phyloP scores from a whole-genome alignment of 2,113 vertebrate genomes.

The Struthidea cinerea region DNA sequence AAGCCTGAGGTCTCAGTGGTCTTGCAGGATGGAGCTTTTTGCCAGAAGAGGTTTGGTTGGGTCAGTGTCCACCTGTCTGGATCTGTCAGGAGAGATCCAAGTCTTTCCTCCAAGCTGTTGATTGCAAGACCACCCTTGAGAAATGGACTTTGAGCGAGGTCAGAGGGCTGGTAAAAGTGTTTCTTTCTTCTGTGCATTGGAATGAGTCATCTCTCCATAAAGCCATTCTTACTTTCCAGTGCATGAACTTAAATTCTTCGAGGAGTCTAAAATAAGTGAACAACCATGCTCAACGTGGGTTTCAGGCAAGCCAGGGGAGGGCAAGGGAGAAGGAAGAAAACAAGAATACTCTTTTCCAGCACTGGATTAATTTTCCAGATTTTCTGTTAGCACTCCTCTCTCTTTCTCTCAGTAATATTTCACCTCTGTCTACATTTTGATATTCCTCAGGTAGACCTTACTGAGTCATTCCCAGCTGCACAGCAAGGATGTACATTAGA shows the following conservation, averaged over 20 bases:
- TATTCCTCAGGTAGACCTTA: background rate
- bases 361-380: background rate
- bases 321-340: background rate
- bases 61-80: background rate
- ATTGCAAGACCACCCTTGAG: background rate
- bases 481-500: background rate
- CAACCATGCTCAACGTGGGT: background rate
- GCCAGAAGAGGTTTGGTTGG: background rate
- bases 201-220: background rate
- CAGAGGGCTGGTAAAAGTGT: background rate
- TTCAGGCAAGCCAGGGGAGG: background rate
- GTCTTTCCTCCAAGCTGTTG: background rate
- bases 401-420: background rate
- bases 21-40: background rate
- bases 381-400: background rate
- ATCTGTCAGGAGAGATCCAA: background rate
- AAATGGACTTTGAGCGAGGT: background rate
- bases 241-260: constrained; percentile 1
- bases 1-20: background rate
- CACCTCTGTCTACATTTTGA: constrained; percentile 3
- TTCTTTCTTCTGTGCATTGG: background rate
- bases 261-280: background rate
- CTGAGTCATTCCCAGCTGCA: background rate
- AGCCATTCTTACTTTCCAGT: background rate
- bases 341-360: background rate